A percentile compares a stretch with the other conserved stretches of the same genome.
phyloP scores from a whole-genome alignment of 2,797 vertebrate species.

The Syngnathus acus region DNA sequence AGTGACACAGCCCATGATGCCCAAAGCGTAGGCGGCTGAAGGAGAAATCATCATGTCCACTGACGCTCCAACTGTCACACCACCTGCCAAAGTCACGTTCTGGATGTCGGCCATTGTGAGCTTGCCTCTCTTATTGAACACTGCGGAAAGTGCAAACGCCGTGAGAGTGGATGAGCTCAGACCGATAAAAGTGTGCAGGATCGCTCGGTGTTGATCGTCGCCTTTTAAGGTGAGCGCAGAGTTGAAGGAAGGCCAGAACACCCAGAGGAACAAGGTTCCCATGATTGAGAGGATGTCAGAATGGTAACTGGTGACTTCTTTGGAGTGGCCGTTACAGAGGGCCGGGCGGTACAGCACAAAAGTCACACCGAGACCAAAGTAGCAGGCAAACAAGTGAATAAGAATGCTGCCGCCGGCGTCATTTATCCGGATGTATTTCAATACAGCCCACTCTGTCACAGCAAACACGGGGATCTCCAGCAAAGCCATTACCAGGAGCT shows the following conservation, averaged over 20 bases:
- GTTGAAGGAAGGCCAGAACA: conserved; percentile 80
- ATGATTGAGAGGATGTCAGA: conserved; percentile 21
- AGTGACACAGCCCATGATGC: conserved; percentile 60
- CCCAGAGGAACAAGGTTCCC: conserved; percentile 47
- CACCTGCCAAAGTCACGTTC: conserved; percentile 75
- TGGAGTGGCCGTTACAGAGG: neutral
- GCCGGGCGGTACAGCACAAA: conserved; percentile 4
- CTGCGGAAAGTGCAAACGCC: conserved; percentile 66
- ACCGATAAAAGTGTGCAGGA: conserved; percentile 75
- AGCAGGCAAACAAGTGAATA: conserved; percentile 77
- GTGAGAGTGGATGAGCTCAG: conserved; percentile 66
- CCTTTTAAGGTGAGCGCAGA: conserved; percentile 65
- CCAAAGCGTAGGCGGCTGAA: conserved; percentile 58
- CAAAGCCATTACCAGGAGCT: conserved; percentile 69
- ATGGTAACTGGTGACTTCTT: conserved; percentile 8
- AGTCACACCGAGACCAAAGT: conserved; percentile 71
- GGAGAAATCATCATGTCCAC: conserved; percentile 73
- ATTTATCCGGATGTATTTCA: conserved; percentile 63
- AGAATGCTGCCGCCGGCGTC: conserved; percentile 75
- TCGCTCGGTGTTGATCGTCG: conserved; percentile 68
- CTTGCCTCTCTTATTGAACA: conserved; percentile 66
- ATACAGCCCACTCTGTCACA: conserved; percentile 66
- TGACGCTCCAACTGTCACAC: conserved; percentile 69
- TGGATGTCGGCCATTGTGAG: conserved; percentile 75
- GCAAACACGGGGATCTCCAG: conserved; percentile 69